Conservation (phyloP, 2,797 vertebrate genomes). For the Gadopsis marmoratus region DNA sequence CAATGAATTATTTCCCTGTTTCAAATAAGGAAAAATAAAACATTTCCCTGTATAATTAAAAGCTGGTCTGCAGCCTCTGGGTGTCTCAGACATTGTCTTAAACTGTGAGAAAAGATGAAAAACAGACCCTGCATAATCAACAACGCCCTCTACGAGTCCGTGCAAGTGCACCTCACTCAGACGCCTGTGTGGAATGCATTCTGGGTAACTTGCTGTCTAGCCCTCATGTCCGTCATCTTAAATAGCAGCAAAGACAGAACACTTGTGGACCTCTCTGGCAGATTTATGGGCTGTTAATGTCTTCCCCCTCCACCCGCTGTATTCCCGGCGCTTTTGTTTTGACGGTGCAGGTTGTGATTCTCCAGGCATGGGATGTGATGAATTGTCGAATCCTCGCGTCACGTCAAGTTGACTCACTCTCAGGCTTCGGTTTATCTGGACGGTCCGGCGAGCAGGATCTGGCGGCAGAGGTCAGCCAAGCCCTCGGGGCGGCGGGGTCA, state of each 20-base stretch:
- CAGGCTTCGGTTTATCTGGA: conserved; percentile 33
- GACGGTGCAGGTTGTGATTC: conserved; percentile 63
- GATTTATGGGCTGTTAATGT: conserved; percentile 76
- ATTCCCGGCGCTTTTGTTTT: conserved; percentile 66
- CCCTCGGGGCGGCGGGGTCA: conserved; percentile 75
- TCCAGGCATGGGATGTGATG: conserved; percentile 46
- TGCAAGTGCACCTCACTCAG: conserved; percentile 78
- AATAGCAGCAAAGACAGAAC: conserved; percentile 74
- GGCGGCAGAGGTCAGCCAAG: conserved; percentile 62
- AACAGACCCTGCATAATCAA: conserved; percentile 79
- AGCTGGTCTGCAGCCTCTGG: conserved; percentile 77
- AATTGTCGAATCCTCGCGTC: conserved; percentile 43
- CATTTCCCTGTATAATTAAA: conserved; percentile 84
- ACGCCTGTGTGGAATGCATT: conserved; percentile 81
- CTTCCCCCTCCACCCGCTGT: conserved; percentile 47
- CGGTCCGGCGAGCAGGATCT: conserved; percentile 31
- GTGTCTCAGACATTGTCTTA: conserved; percentile 69
- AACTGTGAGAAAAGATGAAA: conserved; percentile 79
- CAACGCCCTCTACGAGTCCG: conserved; percentile 62
- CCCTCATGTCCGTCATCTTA: conserved; percentile 73
- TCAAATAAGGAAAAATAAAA: conserved; percentile 76
- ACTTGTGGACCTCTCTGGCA: conserved; percentile 65
- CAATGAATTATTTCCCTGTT: conserved; percentile 68
- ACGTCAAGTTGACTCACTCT: conserved; percentile 57
- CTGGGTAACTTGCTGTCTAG: conserved; percentile 73